Evolutionary conservation across 2,888 invertebrate species (phyloP), one percentile per base, ranked within the genome.

Genomic region (Ferdinandea cuprea): DNA sequence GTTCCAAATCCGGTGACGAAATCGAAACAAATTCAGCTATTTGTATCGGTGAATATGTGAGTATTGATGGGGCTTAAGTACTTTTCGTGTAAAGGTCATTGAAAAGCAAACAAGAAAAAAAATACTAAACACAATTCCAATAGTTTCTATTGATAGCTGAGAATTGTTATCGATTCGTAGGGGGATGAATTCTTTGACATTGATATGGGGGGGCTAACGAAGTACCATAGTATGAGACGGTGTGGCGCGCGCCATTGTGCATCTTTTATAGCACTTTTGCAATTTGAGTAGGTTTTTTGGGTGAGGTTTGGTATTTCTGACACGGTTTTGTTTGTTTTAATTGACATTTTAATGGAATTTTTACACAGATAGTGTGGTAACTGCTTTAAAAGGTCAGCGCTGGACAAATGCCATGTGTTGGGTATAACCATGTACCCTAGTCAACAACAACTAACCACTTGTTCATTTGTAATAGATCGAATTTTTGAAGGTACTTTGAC

Each of bases 141-240:
- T 37, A 25, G n/a, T 63, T 54, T 37, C 25, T 37, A 37, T 58
- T 25, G 46, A 46, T 69, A 74, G 42, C n/a, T 6, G 32, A n/a
- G n/a, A 7, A 37, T 17, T 44, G 21, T 8, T 54, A 50, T 32
- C 15, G 17, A 68, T 30, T 46, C 25, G 61, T 56, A 40, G 61
- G 68, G n/a, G n/a, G n/a, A n/a, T 74, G 40, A 68, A 32, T 58
- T 69, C 44, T 68, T n/a, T 71, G 65, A 65, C 80, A 76, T 56
- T 80, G 59, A 21, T 32, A 52, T 35, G n/a, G n/a, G n/a, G n/a
- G n/a, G n/a, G n/a, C n/a, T n/a, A n/a, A n/a, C n/a, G 25, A 25
- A 25, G 25, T 25, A 25, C 5, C 3, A 19, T 9, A 44, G 19
- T 74, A 40, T 17, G 40, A 77, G 76, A 80, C 80, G 2, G 13